Base-by-base conservation (phyloP, 2,888 invertebrate species). In the Myopa testacea region DNA sequence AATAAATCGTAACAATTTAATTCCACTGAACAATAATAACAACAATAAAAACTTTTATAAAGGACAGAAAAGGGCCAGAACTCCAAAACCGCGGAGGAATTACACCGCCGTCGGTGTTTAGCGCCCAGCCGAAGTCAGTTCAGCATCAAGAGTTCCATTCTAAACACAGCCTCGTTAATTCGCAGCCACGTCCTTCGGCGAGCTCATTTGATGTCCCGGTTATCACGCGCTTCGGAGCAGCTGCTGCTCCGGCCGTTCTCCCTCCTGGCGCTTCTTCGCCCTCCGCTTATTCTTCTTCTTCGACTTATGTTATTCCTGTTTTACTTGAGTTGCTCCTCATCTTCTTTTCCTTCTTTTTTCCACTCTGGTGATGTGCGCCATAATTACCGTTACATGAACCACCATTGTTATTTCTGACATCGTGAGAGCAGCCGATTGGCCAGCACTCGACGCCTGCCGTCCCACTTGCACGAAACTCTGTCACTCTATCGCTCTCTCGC, bases 301-400 rank as follows among this genome's bases (percentile, higher is more conserved):
- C 26, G 26, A 26, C 26, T 26, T 26, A 26, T 2, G 26, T 1
- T 26, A 26, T 26, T 26, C 26, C n/a, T n/a, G 5, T 14, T 58
- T 58, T 58, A 58, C 58, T n/a, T n/a, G 58, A 3, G 12, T n/a
- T 58, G 4, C 14, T 26, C 16, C 1, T 5, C 4, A 3, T 58
- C 58, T 58, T 58, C 34, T 69, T 12, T 52, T 50, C 4, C 4
- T 52, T 69, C 1, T 8, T 52, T 0, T 69, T 69, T 26, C 6
- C 55, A 8, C 34, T 65, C 14, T 8, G 14, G 55, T 88, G 88
- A 88, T 85, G 88, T 85, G 85, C 88, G 88, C 88, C 88, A 88
- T 88, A 88, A 88, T 87, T 87, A 87, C 85, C 86, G 85, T 86
- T 86, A 85, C 86, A 82, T 83, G 83, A 85, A 85, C 88, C 88